Conservation (phyloP, 2,113 vertebrate species). For the Gorilla gorilla region DNA sequence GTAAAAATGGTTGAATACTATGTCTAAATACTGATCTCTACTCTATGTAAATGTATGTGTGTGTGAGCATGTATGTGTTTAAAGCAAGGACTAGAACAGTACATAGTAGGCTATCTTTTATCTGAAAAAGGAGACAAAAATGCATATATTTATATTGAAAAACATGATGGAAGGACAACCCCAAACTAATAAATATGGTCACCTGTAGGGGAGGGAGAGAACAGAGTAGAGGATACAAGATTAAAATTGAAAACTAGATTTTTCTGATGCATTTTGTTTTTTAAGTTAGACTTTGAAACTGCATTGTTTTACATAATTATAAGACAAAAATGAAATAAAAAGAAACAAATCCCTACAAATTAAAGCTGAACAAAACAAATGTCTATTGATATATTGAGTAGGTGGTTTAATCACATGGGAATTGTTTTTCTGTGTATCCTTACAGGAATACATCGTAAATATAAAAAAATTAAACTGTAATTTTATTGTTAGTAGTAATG, state of each 20-base stretch:
- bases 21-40: not conserved
- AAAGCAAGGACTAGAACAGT: not conserved
- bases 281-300: not conserved
- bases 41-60: not conserved
- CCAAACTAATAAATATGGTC: not conserved
- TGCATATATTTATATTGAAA: constrained; percentile 9
- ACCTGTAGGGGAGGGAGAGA: not conserved
- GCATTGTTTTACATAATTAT: constrained; percentile 31
- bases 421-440: not conserved
- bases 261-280: not conserved
- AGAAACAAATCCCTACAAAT: not conserved
- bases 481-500: constrained; percentile 39
- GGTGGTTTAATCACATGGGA: not conserved
- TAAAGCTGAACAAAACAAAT: constrained; percentile 9
- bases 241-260: not conserved
- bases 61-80: not conserved
- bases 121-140: not conserved
- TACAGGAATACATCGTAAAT: not conserved
- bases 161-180: not conserved
- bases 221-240: not conserved
- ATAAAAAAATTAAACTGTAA: constrained; percentile 15
- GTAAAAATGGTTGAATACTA: not conserved
- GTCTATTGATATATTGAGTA: not conserved
- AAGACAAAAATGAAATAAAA: constrained; percentile 10
- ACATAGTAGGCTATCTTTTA: not conserved